phyloP scores from a whole-genome alignment of 2,888 invertebrate species.

The Palloptera scutellata region DNA sequence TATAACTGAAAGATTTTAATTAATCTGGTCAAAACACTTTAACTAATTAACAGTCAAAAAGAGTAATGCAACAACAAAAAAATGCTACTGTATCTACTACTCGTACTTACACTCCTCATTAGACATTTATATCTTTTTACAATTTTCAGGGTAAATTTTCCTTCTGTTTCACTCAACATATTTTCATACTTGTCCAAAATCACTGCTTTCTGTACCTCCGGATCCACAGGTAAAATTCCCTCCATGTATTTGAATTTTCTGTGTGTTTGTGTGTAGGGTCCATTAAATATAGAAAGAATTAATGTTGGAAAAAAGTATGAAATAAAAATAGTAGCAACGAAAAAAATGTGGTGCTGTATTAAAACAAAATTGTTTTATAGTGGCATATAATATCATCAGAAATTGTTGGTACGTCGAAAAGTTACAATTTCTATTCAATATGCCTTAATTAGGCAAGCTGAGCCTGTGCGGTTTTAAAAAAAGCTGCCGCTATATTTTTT shows the following conservation, averaged over 20 bases:
- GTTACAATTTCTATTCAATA: too few species aligned
- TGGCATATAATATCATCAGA: too few species aligned
- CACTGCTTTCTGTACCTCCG: slow-evolving; percentile 56
- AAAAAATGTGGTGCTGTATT: too few species aligned
- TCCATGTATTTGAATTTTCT: slow-evolving; percentile 59
- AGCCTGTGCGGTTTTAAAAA: too few species aligned
- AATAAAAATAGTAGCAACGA: neutral
- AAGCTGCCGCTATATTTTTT: too few species aligned
- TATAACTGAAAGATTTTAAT: too few species aligned
- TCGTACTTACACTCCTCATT: slow-evolving; percentile 56
- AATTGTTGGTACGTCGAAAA: too few species aligned
- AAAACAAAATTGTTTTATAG: too few species aligned
- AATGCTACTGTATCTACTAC: neutral
- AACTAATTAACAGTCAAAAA: too few species aligned
- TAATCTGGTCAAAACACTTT: too few species aligned
- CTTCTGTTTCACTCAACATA: slow-evolving; percentile 40
- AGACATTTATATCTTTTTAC: slow-evolving; percentile 59
- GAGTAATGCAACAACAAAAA: too few species aligned
- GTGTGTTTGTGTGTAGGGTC: neutral
- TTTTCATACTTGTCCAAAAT: slow-evolving; percentile 49
- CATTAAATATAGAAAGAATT: neutral
- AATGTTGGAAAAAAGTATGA: neutral
- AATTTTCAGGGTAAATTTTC: slow-evolving; percentile 53
- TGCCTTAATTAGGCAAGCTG: too few species aligned
- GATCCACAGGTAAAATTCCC: slow-evolving; percentile 57